Conservation (phyloP, 2,113 vertebrate genomes). For the Stercorarius parasiticus region DNA sequence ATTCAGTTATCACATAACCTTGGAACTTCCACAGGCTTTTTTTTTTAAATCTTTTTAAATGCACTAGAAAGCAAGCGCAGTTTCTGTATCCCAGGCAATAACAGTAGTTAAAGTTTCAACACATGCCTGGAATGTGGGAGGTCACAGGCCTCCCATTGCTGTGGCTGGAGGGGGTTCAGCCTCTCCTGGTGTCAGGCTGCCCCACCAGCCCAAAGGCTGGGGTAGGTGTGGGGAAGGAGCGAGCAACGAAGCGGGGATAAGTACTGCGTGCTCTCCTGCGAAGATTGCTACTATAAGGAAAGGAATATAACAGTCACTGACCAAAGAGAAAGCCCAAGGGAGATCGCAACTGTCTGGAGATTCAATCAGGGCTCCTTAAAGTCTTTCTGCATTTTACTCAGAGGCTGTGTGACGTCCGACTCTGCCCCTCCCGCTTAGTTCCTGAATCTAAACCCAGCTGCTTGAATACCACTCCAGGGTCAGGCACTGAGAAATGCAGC, state of each 20-base stretch:
- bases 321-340: not conserved
- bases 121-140: not conserved
- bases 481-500: not conserved
- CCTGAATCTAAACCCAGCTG: not conserved
- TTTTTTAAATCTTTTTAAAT: not conserved
- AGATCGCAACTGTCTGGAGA: not conserved
- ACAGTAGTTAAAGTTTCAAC: not conserved
- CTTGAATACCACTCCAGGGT: not conserved
- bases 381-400: not conserved
- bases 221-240: not conserved
- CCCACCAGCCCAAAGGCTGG: not conserved
- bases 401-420: not conserved
- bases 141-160: not conserved
- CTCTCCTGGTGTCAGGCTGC: not conserved
- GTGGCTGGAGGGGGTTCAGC: not conserved
- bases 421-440: not conserved
- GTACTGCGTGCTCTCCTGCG: rapidly evolving
- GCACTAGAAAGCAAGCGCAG: too few relatives aligned
- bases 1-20: not conserved
- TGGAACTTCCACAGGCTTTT: not conserved
- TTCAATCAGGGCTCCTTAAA: not conserved
- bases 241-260: rapidly evolving
- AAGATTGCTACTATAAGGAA: not conserved
- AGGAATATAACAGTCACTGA: not conserved
- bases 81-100: not conserved